Conservation (phyloP, 2,113 vertebrate genomes). For the Melanocharis versteri region DNA sequence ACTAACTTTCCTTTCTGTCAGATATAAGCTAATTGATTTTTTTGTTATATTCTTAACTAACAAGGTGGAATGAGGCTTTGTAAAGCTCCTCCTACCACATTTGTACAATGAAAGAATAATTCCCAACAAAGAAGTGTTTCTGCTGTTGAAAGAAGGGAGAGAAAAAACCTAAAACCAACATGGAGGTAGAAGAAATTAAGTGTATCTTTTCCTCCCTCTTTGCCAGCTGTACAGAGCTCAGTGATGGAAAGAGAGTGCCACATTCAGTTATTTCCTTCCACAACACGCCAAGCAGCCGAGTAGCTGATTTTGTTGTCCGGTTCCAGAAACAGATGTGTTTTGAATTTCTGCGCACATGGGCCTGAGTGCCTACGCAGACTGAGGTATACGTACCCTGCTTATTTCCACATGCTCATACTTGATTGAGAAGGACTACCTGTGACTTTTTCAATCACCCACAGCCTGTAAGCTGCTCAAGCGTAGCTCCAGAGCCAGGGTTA, state of each 20-base stretch:
- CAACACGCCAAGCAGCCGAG: background rate
- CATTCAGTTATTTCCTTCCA: background rate
- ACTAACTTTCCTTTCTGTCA: background rate
- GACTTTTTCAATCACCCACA: background rate
- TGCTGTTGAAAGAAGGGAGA: background rate
- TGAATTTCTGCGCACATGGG: background rate
- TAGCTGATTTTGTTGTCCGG: background rate
- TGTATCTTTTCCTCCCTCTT: background rate
- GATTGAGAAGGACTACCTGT: background rate
- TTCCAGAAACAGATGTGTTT: conserved; percentile 6
- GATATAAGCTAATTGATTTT: background rate
- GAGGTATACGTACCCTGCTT: background rate
- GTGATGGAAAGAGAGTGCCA: background rate
- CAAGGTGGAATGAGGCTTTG: background rate
- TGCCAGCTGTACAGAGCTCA: background rate
- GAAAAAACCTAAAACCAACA: background rate
- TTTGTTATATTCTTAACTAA: background rate
- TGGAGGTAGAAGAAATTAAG: background rate
- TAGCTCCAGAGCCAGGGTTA: background rate
- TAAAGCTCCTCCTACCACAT: background rate
- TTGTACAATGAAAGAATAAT: background rate
- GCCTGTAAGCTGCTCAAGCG: background rate
- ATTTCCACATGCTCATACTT: background rate
- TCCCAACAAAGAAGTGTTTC: background rate
- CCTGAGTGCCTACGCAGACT: background rate